phyloP scores from a whole-genome alignment of 2,888 invertebrate species.

The Petrolisthes cinctipes region DNA sequence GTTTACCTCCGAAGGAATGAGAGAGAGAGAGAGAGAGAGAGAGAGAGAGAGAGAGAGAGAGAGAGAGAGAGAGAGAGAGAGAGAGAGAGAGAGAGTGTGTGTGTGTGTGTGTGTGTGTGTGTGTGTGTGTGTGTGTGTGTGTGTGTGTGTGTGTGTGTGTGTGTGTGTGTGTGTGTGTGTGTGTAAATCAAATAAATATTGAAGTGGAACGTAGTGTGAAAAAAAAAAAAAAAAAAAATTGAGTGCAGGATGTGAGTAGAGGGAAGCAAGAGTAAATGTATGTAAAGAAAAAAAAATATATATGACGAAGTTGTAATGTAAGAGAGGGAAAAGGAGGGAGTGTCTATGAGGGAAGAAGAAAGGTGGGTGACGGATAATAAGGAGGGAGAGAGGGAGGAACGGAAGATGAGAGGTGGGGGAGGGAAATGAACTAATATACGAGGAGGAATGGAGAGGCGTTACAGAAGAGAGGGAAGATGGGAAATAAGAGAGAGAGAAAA shows the following conservation, averaged over 20 bases:
- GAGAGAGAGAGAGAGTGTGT: background rate
- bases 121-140: background rate
- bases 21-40: too few species aligned
- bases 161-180: slow-evolving; percentile 11
- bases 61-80: background rate
- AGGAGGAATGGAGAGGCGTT: too few species aligned
- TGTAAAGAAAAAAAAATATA: background rate
- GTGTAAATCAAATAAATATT: background rate
- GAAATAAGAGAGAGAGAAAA: too few species aligned
- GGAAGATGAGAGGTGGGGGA: background rate
- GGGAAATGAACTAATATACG: background rate
- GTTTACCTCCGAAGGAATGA: background rate
- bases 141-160: slow-evolving; percentile 1
- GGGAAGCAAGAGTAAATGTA: background rate
- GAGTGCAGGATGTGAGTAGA: too few species aligned
- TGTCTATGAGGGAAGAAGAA: too few species aligned
- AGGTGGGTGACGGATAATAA: background rate
- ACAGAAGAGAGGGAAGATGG: too few species aligned
- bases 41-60: too few species aligned
- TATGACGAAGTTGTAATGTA: background rate
- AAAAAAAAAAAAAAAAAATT: too few species aligned
- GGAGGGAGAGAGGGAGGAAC: background rate
- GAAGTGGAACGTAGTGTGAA: too few species aligned
- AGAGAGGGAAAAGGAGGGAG: too few species aligned
- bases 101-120: background rate